Evolutionary conservation across 2,888 invertebrate species (phyloP), one percentile per base, ranked within the genome.

Genomic region (Smittia aterrima): DNA sequence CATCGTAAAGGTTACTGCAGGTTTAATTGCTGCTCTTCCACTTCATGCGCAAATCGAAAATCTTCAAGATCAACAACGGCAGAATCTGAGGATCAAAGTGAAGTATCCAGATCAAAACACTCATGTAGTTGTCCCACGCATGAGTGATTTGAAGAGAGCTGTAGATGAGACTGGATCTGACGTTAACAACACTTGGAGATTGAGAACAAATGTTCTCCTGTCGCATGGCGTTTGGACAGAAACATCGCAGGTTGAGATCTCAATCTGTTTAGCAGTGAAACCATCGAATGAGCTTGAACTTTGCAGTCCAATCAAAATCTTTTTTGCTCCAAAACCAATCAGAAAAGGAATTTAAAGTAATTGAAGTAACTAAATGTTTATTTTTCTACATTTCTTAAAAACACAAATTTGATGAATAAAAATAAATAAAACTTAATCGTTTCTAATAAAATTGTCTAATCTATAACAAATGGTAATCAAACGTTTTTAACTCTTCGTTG

Each of bases 201-300:
- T 98, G 22, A 85, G 93, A 32, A 95, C 96, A 0, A 93, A 92
- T 0, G 93, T 96, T 11, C 84, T 96, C 54, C 86, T 98, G 24
- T 96, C 96, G 0, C 95, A 95, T 76, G 92, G 92, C 78, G 93
- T 95, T 20, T 95, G 95, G 95, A 93, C 94, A 75, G 96, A 96
- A 82, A 91, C 95, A 0, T 93, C 94, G 77, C 92, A 92, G 75
- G 92, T 96, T 20, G 94, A 95, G 80, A 89, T 96, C 75, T 91
- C 90, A 2, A 86, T 96, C 53, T 94, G 93, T 53, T 83, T 96
- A 62, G 90, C 93, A 2, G 90, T 93, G 58, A 85, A 86, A 1
- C 86, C 86, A 64, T 81, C 88, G 6, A 87, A 87, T 75, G 85
- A 90, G 40, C 84, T 96, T 53, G 93, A 95, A 79, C 84, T 96